phyloP scores from a whole-genome alignment of 2,888 invertebrate species.

The Drosophila peninsularis region DNA sequence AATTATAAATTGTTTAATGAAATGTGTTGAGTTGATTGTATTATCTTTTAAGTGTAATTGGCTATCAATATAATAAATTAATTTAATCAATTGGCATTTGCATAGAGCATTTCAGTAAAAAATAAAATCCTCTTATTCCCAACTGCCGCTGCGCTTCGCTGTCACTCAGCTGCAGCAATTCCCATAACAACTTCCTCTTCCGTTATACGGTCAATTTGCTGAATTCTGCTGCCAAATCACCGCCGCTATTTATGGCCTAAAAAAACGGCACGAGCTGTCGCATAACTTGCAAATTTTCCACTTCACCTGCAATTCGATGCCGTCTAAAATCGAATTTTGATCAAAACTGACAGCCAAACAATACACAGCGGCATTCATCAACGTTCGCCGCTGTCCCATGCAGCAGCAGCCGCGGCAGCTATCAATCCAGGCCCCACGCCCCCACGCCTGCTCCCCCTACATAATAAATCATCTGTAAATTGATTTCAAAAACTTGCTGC shows the following conservation, averaged over 20 bases:
- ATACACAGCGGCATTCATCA: slow-evolving; percentile 78
- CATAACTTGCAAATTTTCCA: slow-evolving; percentile 75
- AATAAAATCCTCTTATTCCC: background rate
- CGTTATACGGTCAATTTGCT: slow-evolving; percentile 53
- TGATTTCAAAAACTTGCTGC: slow-evolving; percentile 71
- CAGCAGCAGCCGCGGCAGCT: slow-evolving; percentile 34
- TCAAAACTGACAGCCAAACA: slow-evolving; percentile 74
- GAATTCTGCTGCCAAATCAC: slow-evolving; percentile 42
- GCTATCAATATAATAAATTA: background rate
- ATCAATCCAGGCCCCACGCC: slow-evolving; percentile 3
- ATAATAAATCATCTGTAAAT: slow-evolving; percentile 79
- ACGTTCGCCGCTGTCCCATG: slow-evolving; percentile 67
- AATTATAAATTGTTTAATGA: background rate
- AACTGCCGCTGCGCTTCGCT: background rate
- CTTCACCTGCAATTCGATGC: slow-evolving; percentile 66
- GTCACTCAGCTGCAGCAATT: slow-evolving; percentile 33
- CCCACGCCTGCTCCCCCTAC: slow-evolving; percentile 23
- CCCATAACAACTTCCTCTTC: slow-evolving; percentile 23
- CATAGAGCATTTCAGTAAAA: background rate
- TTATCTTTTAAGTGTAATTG: background rate
- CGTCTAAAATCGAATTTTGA: slow-evolving; percentile 59
- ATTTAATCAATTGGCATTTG: background rate
- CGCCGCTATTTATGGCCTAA: slow-evolving; percentile 16
- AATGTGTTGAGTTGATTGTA: too few species aligned
- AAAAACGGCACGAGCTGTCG: slow-evolving; percentile 50